Conservation (phyloP, 23 tunicate species). For the Clavelina lepadiformis region DNA sequence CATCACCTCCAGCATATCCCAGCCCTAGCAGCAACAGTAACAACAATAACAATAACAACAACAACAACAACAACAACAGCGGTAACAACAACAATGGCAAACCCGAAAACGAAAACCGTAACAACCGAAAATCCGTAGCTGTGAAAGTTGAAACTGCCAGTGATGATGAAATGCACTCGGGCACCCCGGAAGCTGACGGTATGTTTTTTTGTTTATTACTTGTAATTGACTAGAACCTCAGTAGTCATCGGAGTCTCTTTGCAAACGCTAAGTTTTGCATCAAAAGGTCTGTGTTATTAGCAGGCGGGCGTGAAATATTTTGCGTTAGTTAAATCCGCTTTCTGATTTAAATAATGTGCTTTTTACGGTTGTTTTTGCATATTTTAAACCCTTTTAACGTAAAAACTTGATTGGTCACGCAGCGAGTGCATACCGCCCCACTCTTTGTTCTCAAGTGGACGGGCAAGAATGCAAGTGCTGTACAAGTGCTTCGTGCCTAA, state of each 20-base stretch:
- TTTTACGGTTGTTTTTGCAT: too few relatives aligned
- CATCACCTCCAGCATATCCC: not conserved
- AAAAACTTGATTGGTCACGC: not conserved
- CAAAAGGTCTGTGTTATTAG: too few relatives aligned
- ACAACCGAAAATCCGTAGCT: constrained; percentile 70
- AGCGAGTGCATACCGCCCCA: not conserved
- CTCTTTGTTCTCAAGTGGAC: constrained; percentile 1
- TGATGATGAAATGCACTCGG: constrained; percentile 43
- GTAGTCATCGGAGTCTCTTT: too few relatives aligned
- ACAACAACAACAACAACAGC: constrained; percentile 53
- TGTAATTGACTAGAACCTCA: too few relatives aligned
- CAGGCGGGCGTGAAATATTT: too few relatives aligned
- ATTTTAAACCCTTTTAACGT: too few relatives aligned
- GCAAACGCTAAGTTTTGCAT: too few relatives aligned
- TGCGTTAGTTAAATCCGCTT: too few relatives aligned
- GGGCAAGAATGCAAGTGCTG: constrained; percentile 1
- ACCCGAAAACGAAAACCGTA: not conserved
- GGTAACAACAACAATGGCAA: not conserved
- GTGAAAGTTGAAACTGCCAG: constrained; percentile 62
- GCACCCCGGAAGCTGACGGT: not conserved
- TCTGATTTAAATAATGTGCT: too few relatives aligned
- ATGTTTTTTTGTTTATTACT: too few relatives aligned
- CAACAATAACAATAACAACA: constrained; percentile 29
- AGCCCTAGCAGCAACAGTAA: not conserved
- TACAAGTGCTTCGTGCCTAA: not conserved